Evolutionary conservation across 2,113 vertebrate genomes (phyloP), one percentile per base, ranked within the genome.

Genomic region (Gallinago undulata): DNA sequence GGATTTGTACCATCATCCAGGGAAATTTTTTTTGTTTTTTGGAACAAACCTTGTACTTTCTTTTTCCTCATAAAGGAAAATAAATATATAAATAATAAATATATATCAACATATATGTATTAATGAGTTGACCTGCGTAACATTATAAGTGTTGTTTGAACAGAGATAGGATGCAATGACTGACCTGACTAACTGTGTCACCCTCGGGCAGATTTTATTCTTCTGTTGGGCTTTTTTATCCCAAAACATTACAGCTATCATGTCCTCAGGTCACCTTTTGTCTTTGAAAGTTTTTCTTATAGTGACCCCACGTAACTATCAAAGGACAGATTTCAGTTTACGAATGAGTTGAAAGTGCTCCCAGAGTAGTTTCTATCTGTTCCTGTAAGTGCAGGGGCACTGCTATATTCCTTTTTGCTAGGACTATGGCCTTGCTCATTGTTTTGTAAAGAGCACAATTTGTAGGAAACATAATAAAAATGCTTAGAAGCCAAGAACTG

Each of bases 21-120:
- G 43, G 3, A 35, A 37, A 59, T 0, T 43, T 4, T 8, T 51
- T 30, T 59, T 50, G 24, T 62, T 69, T 78, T 31, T 1, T 63
- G 9, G 10, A 66, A 13, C 4, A 84, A 83, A 27, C 0, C 6
- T 74, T 39, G 13, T 6, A 1, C 6, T 55, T 87, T 33, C 3
- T 43, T 84, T 72, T 21, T 1, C 14, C 4, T 5, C 4, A 11
- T 19, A 45, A 28, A 43, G 7, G 2, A 7, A 53, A 87, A 60
- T 67, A 33, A 13, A 19, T 16, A 41, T 4, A 3, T 37, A 37
- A 37, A 37, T 37, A 37, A 37, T 37, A 37, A 37, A 37, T 37
- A 37, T 43, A 10, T 37, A 48, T 19, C 33, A 2, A 3, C 6
- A 72, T 3, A 23, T 16, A 66, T 0, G 0, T 28, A 39, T 27